Percentiles rank a stretch among this genome's conserved stretches.
These are phyloP conservation scores for Capitulum mitella DNA, from an alignment of 2,888 invertebrate genomes.

Conservation along the genomic window DNA sequence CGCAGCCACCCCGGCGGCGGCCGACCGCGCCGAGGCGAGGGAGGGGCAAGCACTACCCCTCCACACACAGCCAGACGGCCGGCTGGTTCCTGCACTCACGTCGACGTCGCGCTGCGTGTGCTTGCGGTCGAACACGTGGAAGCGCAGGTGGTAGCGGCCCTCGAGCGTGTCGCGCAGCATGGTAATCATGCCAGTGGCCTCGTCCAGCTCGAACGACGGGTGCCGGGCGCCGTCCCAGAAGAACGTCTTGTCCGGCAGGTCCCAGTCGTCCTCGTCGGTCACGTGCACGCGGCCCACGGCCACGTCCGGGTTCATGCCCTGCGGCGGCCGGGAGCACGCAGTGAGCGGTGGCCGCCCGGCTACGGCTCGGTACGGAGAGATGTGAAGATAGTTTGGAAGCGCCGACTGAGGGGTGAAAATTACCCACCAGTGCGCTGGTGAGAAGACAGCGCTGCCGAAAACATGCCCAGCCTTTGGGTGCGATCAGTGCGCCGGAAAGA, in stretches of 20 bases:
- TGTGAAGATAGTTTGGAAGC: too few relatives aligned
- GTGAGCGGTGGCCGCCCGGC: too few relatives aligned
- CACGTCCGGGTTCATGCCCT: conserved; percentile 80
- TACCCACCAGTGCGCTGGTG: too few relatives aligned
- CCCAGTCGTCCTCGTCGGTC: conserved; percentile 97
- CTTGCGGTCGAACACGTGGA: conserved; percentile 84
- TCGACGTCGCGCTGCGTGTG: conserved; percentile 91
- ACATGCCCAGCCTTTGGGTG: too few relatives aligned
- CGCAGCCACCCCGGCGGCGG: too few relatives aligned
- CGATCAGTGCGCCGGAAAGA: too few relatives aligned
- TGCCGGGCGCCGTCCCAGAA: conserved; percentile 69
- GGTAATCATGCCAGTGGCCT: conserved; percentile 88
- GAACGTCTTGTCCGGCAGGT: conserved; percentile 93
- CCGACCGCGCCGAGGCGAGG: too few relatives aligned
- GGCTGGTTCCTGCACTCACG: background rate
- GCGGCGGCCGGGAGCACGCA: conserved; percentile 37
- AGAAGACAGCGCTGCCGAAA: too few relatives aligned
- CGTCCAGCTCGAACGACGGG: conserved; percentile 77
- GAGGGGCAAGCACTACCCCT: too few relatives aligned
- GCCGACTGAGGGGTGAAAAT: too few relatives aligned
- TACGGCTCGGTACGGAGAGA: too few relatives aligned
- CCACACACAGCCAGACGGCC: background rate
- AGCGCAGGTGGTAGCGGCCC: conserved; percentile 52
- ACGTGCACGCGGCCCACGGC: conserved; percentile 93
- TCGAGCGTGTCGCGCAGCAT: conserved; percentile 89